Percentiles rank a stretch among this genome's conserved stretches.
phyloP scores from a whole-genome alignment of 2,797 vertebrate species.

The Threskiornis aethiopicus region DNA sequence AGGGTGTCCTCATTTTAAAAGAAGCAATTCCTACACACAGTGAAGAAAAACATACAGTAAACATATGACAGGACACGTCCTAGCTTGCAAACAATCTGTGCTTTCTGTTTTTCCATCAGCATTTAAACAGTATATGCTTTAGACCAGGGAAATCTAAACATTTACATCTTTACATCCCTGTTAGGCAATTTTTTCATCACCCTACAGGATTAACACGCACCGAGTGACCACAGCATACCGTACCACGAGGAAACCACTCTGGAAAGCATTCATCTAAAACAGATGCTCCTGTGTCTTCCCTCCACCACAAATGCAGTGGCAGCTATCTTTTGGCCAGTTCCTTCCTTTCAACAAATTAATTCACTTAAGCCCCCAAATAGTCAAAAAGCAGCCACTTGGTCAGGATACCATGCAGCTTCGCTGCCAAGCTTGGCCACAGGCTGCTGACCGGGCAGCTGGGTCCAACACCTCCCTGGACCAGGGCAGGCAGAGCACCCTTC shows the following conservation, averaged over 20 bases:
- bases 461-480: not conserved
- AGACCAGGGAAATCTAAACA: slow-evolving; percentile 18
- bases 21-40: not conserved
- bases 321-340: not conserved
- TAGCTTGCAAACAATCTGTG: slow-evolving; percentile 18
- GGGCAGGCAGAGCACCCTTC: not conserved
- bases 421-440: not conserved
- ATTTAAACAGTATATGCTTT: slow-evolving; percentile 28
- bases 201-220: not conserved
- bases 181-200: not conserved
- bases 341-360: not conserved
- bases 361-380: not conserved
- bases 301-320: accelerated
- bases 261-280: not conserved
- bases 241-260: not conserved
- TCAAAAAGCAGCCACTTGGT: not conserved
- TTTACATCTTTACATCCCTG: slow-evolving; percentile 20
- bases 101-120: not conserved
- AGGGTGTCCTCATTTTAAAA: not conserved
- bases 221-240: accelerated
- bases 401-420: not conserved
- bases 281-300: not conserved
- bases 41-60: not conserved
- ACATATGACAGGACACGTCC: not conserved
- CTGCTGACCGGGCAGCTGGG: not conserved